Conservation (phyloP, 2,113 vertebrate species). For the Echinops telfairi region DNA sequence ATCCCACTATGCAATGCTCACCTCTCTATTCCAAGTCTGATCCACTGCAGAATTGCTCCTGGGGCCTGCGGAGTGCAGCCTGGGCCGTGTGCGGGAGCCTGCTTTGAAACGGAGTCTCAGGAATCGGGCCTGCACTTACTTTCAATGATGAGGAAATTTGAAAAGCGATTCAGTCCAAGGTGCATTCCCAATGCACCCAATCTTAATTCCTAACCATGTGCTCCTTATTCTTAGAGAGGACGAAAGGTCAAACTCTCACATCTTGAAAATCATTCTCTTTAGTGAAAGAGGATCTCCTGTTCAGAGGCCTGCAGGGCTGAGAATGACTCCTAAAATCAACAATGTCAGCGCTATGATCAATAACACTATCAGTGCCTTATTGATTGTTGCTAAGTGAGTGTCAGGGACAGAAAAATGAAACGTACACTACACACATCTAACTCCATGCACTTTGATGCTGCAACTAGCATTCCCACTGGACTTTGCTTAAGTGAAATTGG, state of each 20-base stretch:
- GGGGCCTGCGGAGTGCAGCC: too few species aligned
- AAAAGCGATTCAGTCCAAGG: background rate
- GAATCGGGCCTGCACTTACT: background rate
- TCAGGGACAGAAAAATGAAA: constrained; percentile 71
- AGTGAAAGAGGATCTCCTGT: constrained; percentile 53
- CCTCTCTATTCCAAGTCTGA: background rate
- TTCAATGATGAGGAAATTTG: background rate
- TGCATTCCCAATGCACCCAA: background rate
- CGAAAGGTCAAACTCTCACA: constrained; percentile 44
- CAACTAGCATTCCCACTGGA: background rate
- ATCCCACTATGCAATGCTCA: background rate
- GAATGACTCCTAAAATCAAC: constrained; percentile 63
- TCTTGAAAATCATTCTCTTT: constrained; percentile 53
- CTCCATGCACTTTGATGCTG: constrained; percentile 46
- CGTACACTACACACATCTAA: constrained; percentile 37
- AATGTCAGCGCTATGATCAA: constrained; percentile 68
- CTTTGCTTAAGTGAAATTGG: constrained; percentile 48
- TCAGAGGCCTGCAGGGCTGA: constrained; percentile 34
- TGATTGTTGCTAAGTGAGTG: constrained; percentile 77
- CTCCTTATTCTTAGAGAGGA: constrained; percentile 7
- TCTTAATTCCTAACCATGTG: background rate
- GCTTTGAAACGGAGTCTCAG: background rate
- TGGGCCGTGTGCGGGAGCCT: background rate
- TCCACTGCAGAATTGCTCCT: background rate
- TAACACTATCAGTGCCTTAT: constrained; percentile 78